phyloP scores from a whole-genome alignment of 2,888 invertebrate genomes.

The Diarsia brunnea region DNA sequence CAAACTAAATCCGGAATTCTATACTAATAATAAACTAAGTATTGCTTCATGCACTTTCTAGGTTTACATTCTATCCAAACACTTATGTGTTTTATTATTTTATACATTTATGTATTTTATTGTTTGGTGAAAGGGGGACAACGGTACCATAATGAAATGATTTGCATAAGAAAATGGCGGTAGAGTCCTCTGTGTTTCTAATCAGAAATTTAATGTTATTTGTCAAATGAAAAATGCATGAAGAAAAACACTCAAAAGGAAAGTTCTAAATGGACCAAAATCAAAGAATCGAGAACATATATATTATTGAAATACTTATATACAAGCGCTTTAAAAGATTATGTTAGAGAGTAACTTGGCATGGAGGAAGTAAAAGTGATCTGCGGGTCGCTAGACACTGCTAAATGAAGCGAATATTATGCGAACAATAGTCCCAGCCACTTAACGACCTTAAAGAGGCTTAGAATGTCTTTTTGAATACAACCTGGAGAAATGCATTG shows the following conservation, averaged over 20 bases:
- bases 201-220: not conserved
- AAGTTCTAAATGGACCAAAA: constrained; percentile 19
- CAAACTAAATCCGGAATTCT: constrained; percentile 41
- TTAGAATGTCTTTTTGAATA: constrained; percentile 25
- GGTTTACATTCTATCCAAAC: constrained; percentile 30
- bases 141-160: not conserved
- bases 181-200: not conserved
- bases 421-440: constrained; percentile 39
- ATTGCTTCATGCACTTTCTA: constrained; percentile 51
- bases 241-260: not conserved
- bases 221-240: not conserved
- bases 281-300: not conserved
- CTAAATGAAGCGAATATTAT: constrained; percentile 34
- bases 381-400: constrained; percentile 30
- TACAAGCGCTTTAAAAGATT: constrained; percentile 8
- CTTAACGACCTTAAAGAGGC: constrained; percentile 26
- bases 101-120: constrained; percentile 30
- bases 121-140: constrained; percentile 43
- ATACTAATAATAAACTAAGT: constrained; percentile 38
- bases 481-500: constrained; percentile 8
- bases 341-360: constrained; percentile 3
- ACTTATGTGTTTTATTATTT: constrained; percentile 10
- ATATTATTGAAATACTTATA: constrained; percentile 17
- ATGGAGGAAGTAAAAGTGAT: constrained; percentile 62
- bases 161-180: not conserved